Evolutionary conservation across 1,140 invertebrate species (phyloP), one percentile per base, ranked within the genome.

Genomic region (Apis florea): DNA sequence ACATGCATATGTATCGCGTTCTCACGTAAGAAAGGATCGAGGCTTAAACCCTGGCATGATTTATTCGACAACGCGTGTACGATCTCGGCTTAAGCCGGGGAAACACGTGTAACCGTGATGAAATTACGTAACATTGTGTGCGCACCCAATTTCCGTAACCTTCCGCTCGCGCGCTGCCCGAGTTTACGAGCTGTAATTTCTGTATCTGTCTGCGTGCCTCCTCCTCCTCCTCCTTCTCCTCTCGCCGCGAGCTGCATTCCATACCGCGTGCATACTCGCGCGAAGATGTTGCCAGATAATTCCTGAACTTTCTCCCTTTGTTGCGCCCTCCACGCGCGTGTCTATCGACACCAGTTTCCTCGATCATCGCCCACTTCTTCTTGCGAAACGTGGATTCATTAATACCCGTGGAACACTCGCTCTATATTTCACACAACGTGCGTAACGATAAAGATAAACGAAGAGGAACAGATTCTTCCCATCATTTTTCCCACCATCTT

Each of bases 151-250:
- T 87, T 87, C 82, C 78, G 82, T 64, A 59, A 80, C 59, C 66
- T 84, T 82, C 68, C 74, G 53, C 70, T n/a, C 54, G 40, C 53
- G 56, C 61, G 68, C 11, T 80, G 77, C 69, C 73, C 74, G 82
- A 82, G 47, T 87, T 87, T 84, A 77, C 82, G 76, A 77, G 71
- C 67, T 12, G 61, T 84, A 79, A 86, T 86, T 87, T 84, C 82
- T 83, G 63, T 40, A 66, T 83, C 77, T 83, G 70, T 80, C 84
- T 63, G 5, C 74, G 51, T 56, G 72, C 80, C 72, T 53, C 70
- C n/a, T 68, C 67, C 74, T n/a, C n/a, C n/a, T n/a, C n/a, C n/a
- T n/a, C n/a, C n/a, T n/a, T n/a, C n/a, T n/a, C n/a, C n/a, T n/a
- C n/a, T n/a, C n/a, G n/a, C n/a, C n/a, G n/a, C n/a, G n/a, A n/a